Evolutionary conservation across 1,140 invertebrate species (phyloP).

Genomic region (Anadara kagoshimensis): DNA sequence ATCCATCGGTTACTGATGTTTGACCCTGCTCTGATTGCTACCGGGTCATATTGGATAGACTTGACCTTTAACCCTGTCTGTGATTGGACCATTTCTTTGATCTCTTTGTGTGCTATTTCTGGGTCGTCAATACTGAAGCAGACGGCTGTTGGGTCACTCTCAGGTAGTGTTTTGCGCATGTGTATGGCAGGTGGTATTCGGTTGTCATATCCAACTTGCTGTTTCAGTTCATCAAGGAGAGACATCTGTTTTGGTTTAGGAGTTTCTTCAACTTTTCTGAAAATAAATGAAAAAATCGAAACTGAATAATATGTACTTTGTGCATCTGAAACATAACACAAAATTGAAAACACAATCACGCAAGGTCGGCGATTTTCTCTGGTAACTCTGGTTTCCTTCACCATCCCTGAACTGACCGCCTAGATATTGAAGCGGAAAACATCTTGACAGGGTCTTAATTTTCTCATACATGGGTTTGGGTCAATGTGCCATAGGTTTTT

Average conservation of each 20-base stretch:
- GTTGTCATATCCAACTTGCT: slow-evolving; percentile 14
- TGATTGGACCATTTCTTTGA: slow-evolving; percentile 8
- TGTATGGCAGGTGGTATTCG: slow-evolving; percentile 25
- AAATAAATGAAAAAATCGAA: too few species aligned
- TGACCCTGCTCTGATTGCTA: slow-evolving; percentile 15
- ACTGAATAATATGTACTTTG: too few species aligned
- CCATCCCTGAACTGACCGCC: too few species aligned
- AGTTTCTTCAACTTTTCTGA: too few species aligned
- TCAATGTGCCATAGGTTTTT: too few species aligned
- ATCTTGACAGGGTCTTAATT: too few species aligned
- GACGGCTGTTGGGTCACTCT: slow-evolving; percentile 13
- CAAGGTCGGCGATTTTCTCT: too few species aligned
- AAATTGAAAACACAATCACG: too few species aligned
- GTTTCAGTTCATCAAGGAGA: slow-evolving; percentile 23
- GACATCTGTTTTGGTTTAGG: background rate
- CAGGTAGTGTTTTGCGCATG: slow-evolving; percentile 12
- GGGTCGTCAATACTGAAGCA: slow-evolving; percentile 24
- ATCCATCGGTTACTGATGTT: slow-evolving; percentile 20
- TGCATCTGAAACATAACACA: too few species aligned
- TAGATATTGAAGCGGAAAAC: too few species aligned
- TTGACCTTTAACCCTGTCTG: slow-evolving; percentile 18
- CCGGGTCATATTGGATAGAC: slow-evolving; percentile 21
- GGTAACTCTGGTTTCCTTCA: too few species aligned
- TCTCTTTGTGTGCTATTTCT: slow-evolving; percentile 1
- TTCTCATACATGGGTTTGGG: too few species aligned